These are phyloP conservation scores for Cherax quadricarinatus DNA, from an alignment of 1,140 invertebrate genomes.

Conservation along the genomic window DNA sequence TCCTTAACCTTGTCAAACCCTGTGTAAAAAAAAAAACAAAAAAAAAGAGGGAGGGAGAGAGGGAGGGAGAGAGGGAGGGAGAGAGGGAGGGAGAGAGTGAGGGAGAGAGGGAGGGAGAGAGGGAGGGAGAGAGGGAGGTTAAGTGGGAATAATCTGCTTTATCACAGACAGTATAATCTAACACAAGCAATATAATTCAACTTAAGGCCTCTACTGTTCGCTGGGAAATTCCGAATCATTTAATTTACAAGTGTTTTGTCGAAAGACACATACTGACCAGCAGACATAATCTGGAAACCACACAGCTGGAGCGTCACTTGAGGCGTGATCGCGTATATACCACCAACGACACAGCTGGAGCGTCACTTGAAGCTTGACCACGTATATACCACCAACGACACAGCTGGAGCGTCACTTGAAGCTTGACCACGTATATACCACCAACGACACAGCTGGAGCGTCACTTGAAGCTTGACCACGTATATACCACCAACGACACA, in stretches of 20 bases:
- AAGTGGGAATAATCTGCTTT: no score
- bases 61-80: no score
- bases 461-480: not conserved
- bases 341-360: not conserved
- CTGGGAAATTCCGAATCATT: constrained; percentile 52
- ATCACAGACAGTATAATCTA: constrained; percentile 14
- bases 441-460: not conserved
- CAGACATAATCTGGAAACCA: constrained; percentile 3
- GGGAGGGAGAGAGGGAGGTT: no score
- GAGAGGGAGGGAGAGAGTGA: no score
- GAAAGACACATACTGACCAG: not conserved
- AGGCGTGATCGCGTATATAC: no score
- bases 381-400: not conserved
- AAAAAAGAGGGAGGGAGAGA: no score
- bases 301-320: constrained; percentile 17
- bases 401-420: constrained; percentile 6
- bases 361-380: not conserved
- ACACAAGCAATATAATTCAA: not conserved
- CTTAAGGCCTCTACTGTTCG: not conserved
- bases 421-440: no score
- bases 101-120: no score
- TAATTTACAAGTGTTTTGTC: constrained; percentile 51
- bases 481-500: not conserved
- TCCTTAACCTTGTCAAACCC: no score
- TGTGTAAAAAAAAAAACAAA: no score